Evolutionary conservation across 2,888 invertebrate species (phyloP).

Genomic region (Lucinisca nassula): DNA sequence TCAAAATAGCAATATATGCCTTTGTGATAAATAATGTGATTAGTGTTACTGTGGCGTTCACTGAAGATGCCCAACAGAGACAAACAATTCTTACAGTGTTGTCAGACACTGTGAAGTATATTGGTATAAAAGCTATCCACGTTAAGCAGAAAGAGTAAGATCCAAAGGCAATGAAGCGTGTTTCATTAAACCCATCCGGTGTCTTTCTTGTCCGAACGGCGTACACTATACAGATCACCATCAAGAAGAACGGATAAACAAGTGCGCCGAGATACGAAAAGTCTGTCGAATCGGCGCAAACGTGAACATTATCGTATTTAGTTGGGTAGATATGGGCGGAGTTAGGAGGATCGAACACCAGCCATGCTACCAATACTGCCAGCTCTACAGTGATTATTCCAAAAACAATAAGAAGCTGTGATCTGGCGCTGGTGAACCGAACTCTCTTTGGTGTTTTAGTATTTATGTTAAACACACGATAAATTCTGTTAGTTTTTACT

Average conservation of each 20-base stretch:
- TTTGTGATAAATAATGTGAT: slow-evolving; percentile 90
- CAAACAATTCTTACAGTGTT: slow-evolving; percentile 89
- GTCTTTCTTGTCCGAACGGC: slow-evolving; percentile 90
- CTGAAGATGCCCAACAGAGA: slow-evolving; percentile 89
- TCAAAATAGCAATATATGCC: slow-evolving; percentile 90
- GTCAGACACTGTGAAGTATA: slow-evolving; percentile 89
- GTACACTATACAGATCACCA: slow-evolving; percentile 89
- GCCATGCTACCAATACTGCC: slow-evolving; percentile 89
- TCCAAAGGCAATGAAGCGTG: slow-evolving; percentile 90
- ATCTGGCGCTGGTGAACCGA: slow-evolving; percentile 87
- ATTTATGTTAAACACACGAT: slow-evolving; percentile 89
- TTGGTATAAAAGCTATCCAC: slow-evolving; percentile 90
- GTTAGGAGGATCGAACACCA: slow-evolving; percentile 88
- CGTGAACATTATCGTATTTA: slow-evolving; percentile 81
- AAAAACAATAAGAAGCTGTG: slow-evolving; percentile 89
- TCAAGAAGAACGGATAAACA: slow-evolving; percentile 89
- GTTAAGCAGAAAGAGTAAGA: slow-evolving; percentile 90
- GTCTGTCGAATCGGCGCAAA: slow-evolving; percentile 88
- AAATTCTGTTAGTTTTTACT: slow-evolving; percentile 90
- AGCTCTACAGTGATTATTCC: slow-evolving; percentile 89
- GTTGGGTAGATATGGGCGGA: slow-evolving; percentile 86
- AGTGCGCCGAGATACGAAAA: slow-evolving; percentile 89
- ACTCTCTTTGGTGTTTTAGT: slow-evolving; percentile 86
- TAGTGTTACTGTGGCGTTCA: slow-evolving; percentile 90
- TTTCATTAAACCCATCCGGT: slow-evolving; percentile 90